Evolutionary conservation across 2,888 invertebrate species (phyloP), one percentile per base, ranked within the genome.

Genomic region (Automeris io): DNA sequence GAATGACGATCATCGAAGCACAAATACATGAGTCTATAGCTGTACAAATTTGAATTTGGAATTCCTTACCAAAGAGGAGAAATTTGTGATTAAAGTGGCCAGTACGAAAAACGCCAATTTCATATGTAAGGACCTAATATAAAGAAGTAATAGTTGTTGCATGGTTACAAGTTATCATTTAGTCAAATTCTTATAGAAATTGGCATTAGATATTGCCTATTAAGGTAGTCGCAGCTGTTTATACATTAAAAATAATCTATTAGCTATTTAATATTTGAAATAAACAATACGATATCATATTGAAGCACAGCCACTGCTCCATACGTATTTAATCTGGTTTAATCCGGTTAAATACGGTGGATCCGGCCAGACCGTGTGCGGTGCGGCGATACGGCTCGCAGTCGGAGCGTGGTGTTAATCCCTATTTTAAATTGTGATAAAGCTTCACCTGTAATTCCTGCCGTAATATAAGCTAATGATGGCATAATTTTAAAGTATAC

Each of bases 371-470:
- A 58, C 55, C 57, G 63, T 63, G 70, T 58, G 67, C 62, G 70
- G 63, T 43, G 58, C 51, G 56, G 66, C 70, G 78, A 76, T 78
- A 79, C 73, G 73, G 54, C 48, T 58, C 66, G 61, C 65, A 67
- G 72, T 61, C 66, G 71, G 68, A 60, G 58, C 67, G 61, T 68
- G 67, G 78, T 75, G 81, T 69, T 87, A 87, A 86, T 81, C 81
- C 81, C 73, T 62, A 65, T 77, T 86, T 83, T 82, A 83, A 87
- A 83, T 80, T 76, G 73, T 76, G 77, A 78, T 81, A 79, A 76
- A 68, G 69, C 69, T 63, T 54, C 61, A 81, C 80, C 78, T 81
- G 71, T 65, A 72, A 65, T 66, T 62, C 47, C 50, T 21, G 19
- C 18, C 18, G 7, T 18, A 16, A 37, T 37, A 32, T 37, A 18